phyloP scores from a whole-genome alignment of 1,140 invertebrate genomes.

The Eupristina koningsbergeri region DNA sequence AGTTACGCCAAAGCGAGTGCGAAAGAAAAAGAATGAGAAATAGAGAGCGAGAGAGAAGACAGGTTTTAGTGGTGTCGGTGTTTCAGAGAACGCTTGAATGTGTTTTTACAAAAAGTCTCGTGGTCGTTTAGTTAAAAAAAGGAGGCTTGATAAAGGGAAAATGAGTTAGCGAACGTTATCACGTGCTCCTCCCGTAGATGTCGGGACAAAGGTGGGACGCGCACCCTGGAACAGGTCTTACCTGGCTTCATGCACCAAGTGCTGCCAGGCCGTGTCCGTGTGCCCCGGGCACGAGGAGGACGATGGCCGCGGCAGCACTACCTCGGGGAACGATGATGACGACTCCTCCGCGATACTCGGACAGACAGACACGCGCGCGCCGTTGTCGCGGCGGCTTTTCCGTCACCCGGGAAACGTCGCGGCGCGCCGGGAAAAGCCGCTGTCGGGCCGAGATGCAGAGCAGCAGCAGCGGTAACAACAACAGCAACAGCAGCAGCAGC shows the following conservation, averaged over 20 bases:
- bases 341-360: not conserved
- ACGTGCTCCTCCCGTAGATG: too few relatives aligned
- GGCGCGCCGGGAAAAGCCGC: constrained; percentile 53
- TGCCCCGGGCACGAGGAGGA: constrained; percentile 7
- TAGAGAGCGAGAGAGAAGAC: not conserved
- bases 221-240: too few relatives aligned
- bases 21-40: not conserved
- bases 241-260: constrained; percentile 68
- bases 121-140: too few relatives aligned
- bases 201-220: too few relatives aligned
- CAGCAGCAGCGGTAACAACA: too few relatives aligned
- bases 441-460: too few relatives aligned
- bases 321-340: not conserved
- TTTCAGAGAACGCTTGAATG: too few relatives aligned
- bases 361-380: constrained; percentile 18
- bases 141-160: too few relatives aligned
- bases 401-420: constrained; percentile 64
- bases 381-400: constrained; percentile 52
- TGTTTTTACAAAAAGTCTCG: not conserved
- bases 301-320: not conserved
- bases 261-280: not conserved
- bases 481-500: too few relatives aligned
- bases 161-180: too few relatives aligned
- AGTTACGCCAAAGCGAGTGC: not conserved
- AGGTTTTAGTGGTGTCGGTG: too few relatives aligned